Percentiles rank a stretch among this genome's conserved stretches.
phyloP scores from a whole-genome alignment of 1,140 invertebrate species.

The Caerostris extrusa region DNA sequence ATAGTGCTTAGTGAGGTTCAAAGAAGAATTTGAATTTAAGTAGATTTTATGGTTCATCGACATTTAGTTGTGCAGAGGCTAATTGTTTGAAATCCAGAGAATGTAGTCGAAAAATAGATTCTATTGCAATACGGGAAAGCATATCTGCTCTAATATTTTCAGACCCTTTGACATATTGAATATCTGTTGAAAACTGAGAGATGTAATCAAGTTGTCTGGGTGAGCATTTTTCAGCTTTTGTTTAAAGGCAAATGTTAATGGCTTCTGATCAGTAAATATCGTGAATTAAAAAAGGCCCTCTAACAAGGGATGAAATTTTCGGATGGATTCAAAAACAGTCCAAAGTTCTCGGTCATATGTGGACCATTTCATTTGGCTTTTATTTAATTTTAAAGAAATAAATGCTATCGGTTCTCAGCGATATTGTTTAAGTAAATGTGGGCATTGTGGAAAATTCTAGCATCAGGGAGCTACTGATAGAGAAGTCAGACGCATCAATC shows the following conservation, averaged over 20 bases:
- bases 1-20: neutral
- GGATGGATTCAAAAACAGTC: conserved; percentile 78
- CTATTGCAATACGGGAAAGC: conserved; percentile 28
- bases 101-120: neutral
- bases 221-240: conserved; percentile 77
- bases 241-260: conserved; percentile 78
- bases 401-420: conserved; percentile 68
- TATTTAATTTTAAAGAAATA: conserved; percentile 68
- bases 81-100: neutral
- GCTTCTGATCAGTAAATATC: conserved; percentile 79
- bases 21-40: neutral
- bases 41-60: neutral
- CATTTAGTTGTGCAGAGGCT: neutral
- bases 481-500: conserved; percentile 72
- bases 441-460: neutral
- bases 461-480: conserved; percentile 2
- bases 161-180: conserved; percentile 80
- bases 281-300: conserved; percentile 79
- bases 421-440: neutral
- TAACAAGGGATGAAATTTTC: conserved; percentile 79
- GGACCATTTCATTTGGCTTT: conserved; percentile 72
- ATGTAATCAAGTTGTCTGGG: conserved; percentile 81
- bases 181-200: conserved; percentile 80
- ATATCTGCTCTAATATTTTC: conserved; percentile 79
- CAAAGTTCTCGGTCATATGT: conserved; percentile 79